Evolutionary conservation across 2,113 vertebrate genomes (phyloP).

Genomic region (Sceloporus tristichus): DNA sequence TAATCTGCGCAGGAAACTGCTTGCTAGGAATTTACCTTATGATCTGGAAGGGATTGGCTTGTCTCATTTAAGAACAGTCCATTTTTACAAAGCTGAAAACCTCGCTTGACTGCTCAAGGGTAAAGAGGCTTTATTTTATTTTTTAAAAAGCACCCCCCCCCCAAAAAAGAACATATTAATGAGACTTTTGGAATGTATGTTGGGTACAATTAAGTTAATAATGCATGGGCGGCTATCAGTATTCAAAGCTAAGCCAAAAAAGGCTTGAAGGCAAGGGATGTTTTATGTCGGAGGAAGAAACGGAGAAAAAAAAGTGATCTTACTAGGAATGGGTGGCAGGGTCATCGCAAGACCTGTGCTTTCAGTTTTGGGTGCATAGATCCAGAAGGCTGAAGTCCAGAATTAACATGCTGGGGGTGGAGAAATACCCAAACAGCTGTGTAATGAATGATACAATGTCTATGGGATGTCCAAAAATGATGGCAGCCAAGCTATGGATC

Average conservation of each 20-base stretch:
- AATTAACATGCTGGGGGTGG: background rate
- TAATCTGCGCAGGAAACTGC: conserved; percentile 59
- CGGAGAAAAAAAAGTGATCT: background rate
- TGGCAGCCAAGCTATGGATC: no score
- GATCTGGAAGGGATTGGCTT: conserved; percentile 80
- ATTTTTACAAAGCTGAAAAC: conserved; percentile 73
- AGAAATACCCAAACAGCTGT: background rate
- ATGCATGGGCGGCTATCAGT: conserved; percentile 71
- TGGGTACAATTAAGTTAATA: conserved; percentile 78
- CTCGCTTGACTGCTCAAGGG: conserved; percentile 77
- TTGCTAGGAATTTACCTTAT: conserved; percentile 75
- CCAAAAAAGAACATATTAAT: conserved; percentile 77
- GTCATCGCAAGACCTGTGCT: background rate
- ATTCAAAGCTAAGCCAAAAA: conserved; percentile 57
- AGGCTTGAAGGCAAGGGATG: conserved; percentile 32
- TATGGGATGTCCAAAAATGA: background rate
- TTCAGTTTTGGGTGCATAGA: background rate
- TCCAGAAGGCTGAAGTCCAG: background rate
- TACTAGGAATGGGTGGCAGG: background rate
- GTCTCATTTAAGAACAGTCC: conserved; percentile 72
- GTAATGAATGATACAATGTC: background rate
- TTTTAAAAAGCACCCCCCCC: background rate
- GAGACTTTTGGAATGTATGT: conserved; percentile 73
- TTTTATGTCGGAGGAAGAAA: background rate
- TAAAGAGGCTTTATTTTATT: conserved; percentile 70